Base-by-base conservation (phyloP, 2,113 vertebrate genomes). In the Callospermophilus lateralis region DNA sequence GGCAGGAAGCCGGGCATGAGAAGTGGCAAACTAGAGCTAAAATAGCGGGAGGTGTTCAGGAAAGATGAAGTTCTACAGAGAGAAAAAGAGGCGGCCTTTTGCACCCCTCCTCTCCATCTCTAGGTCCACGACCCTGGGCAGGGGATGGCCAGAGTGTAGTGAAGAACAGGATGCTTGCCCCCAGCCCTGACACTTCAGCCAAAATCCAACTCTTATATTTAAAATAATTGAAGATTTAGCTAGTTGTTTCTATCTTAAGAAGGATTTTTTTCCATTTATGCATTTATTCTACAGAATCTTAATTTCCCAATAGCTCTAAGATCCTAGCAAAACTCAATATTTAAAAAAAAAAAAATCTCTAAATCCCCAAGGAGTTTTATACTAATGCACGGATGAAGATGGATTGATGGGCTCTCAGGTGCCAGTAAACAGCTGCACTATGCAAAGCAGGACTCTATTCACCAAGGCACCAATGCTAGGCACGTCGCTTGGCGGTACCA, bases 1-100 rank as follows among this genome's bases (percentile, higher is more conserved):
- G 97, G 95, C 95, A 86, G 80, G 53, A 84, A 95, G 91, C 88
- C 91, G 90, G 61, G 76, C 48, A 16, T 86, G 73, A 91, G 48
- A 91, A 79, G 80, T 70, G 72, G 85, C 72, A 78, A 73, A 53
- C 5, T 19, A 79, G 55, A 95, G 74, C 55, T 76, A 51, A 91
- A 76, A 70, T 73, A 45, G 51, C 58, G 16, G 0, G 51, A 91
- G 65, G 58, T 72, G 61, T 63, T 80, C 16, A 42, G 93, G 58
- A 84, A 88, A 84, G 79, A 84, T 67, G 80, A 45, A n/a, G 72
- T 13, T 78, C 24, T 53, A 63, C 61, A 58, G 73, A 65, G 61
- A 78, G 32, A 77, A 48, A 74, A 37, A 68, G 9, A 19, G 8
- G 80, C 48, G 51, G 24, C 15, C 65, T 28, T 76, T 78, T 24